Conservation (phyloP, 2,888 invertebrate genomes). For the Apoda limacodes region DNA sequence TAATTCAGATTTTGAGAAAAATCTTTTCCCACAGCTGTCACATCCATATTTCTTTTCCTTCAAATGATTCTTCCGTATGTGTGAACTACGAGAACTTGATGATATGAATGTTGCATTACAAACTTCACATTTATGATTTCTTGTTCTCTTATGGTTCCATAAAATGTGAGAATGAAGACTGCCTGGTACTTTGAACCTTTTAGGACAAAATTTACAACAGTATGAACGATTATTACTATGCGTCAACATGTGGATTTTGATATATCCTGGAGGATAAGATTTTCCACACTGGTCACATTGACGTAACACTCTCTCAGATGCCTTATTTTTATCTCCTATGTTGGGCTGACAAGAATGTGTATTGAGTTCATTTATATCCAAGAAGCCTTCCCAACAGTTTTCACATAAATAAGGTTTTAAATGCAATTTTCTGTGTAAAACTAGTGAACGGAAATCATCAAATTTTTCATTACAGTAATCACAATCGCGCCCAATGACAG, state of each 20-base stretch:
- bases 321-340: slow-evolving; percentile 31
- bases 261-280: slow-evolving; percentile 59
- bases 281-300: slow-evolving; percentile 65
- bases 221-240: slow-evolving; percentile 49
- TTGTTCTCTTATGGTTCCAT: slow-evolving; percentile 59
- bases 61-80: slow-evolving; percentile 56
- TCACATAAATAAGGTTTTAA: slow-evolving; percentile 53
- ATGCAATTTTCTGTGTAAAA: slow-evolving; percentile 53
- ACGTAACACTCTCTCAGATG: slow-evolving; percentile 33
- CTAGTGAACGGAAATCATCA: slow-evolving; percentile 52
- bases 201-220: slow-evolving; percentile 58
- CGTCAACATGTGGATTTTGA: slow-evolving; percentile 56
- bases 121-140: slow-evolving; percentile 58
- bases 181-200: slow-evolving; percentile 59
- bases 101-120: slow-evolving; percentile 61
- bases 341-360: slow-evolving; percentile 46
- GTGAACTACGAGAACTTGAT: slow-evolving; percentile 54
- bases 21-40: slow-evolving; percentile 54
- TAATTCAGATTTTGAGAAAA: slow-evolving; percentile 57
- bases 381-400: slow-evolving; percentile 59
- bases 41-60: slow-evolving; percentile 62
- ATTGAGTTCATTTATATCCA: slow-evolving; percentile 31
- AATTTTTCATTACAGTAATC: slow-evolving; percentile 59
- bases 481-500: slow-evolving; percentile 45
- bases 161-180: slow-evolving; percentile 54